A percentile compares a stretch with the other conserved stretches of the same genome.
phyloP scores from a whole-genome alignment of 2,888 invertebrate species.

The Aphidius colemani region DNA sequence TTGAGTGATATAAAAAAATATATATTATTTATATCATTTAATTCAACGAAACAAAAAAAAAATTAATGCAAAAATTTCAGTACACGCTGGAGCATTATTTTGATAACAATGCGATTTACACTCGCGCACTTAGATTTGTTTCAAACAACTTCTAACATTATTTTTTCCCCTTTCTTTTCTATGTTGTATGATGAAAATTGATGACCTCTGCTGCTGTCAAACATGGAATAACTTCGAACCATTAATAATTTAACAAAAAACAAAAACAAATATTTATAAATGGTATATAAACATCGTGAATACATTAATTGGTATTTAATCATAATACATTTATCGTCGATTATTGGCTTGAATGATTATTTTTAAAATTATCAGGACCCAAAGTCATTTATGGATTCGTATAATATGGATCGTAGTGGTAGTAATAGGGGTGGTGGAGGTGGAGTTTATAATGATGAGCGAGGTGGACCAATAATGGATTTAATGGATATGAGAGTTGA shows the following conservation, averaged over 20 bases:
- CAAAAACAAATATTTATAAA: slow-evolving; percentile 12
- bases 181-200: slow-evolving; percentile 61
- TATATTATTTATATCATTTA: neutral
- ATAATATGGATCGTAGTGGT: slow-evolving; percentile 56
- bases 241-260: slow-evolving; percentile 47
- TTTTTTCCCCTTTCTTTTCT: slow-evolving; percentile 61
- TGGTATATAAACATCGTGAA: neutral
- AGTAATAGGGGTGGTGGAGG: slow-evolving; percentile 57
- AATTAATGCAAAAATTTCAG: neutral
- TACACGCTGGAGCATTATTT: neutral
- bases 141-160: slow-evolving; percentile 54
- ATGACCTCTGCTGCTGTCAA: slow-evolving; percentile 60
- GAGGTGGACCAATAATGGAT: slow-evolving; percentile 59
- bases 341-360: neutral
- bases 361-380: slow-evolving; percentile 52
- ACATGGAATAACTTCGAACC: slow-evolving; percentile 57
- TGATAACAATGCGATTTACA: slow-evolving; percentile 36
- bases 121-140: slow-evolving; percentile 29
- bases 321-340: too few species aligned
- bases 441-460: slow-evolving; percentile 55
- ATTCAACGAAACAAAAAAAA: neutral
- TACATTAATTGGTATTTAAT: too few species aligned
- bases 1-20: neutral
- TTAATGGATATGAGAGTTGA: slow-evolving; percentile 60
- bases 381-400: slow-evolving; percentile 61